Conservation (phyloP, 1,140 invertebrate species). For the Dolichoris vasculosae region DNA sequence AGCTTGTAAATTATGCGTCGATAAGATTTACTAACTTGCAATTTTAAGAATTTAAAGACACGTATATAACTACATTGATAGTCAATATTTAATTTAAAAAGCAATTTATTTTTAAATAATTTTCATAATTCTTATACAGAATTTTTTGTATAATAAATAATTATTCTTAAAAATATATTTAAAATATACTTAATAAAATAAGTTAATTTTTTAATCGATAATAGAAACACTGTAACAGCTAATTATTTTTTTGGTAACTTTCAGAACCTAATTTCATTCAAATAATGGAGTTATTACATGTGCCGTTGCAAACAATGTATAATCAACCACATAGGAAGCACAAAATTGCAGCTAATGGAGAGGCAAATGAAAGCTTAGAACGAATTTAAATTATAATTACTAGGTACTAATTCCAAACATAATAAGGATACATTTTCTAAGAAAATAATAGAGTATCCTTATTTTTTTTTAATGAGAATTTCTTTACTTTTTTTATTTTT, state of each 20-base stretch:
- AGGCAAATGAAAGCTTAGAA: conserved; percentile 64
- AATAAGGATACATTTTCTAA: conserved; percentile 55
- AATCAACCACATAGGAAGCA: conserved; percentile 71
- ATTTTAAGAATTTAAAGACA: too few species aligned
- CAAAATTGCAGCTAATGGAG: conserved; percentile 72
- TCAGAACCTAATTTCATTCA: conserved; percentile 88
- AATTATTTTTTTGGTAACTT: conserved; percentile 59
- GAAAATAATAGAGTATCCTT: conserved; percentile 40
- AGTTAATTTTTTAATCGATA: too few species aligned
- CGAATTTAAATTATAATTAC: conserved; percentile 59
- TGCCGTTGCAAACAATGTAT: conserved; percentile 86
- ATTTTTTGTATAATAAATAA: too few species aligned
- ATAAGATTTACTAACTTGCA: too few species aligned
- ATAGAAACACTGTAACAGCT: too few species aligned
- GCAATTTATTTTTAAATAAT: too few species aligned
- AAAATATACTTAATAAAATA: too few species aligned
- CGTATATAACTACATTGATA: too few species aligned
- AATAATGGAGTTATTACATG: conserved; percentile 89
- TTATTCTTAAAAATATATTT: too few species aligned
- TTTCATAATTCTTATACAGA: too few species aligned
- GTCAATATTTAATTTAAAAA: too few species aligned
- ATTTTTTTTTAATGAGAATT: conserved; percentile 38
- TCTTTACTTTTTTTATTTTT: conserved; percentile 36
- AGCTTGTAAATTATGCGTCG: too few species aligned
- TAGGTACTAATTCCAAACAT: conserved; percentile 58